Evolutionary conservation across 1,140 invertebrate species (phyloP), one percentile per base, ranked within the genome.

Genomic region (Latrodectus geometricus): DNA sequence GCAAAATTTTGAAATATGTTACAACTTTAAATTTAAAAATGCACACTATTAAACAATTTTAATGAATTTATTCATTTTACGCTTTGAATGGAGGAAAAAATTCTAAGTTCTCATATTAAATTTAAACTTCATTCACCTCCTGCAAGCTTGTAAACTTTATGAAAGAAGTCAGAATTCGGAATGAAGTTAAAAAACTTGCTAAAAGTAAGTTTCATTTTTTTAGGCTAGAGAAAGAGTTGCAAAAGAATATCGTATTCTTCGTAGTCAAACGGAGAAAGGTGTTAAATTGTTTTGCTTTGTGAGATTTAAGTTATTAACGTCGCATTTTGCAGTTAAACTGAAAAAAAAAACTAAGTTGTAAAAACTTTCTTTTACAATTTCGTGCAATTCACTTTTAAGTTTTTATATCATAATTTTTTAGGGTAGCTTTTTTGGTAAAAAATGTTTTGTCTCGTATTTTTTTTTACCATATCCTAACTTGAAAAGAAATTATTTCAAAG

Each of bases 301-400:
- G 56, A 84, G 82, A 84, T 84, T 84, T 84, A 76, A 84, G 82
- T 84, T 84, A 84, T 84, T 84, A 84, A 84, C 72, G 82, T 84
- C 73, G 73, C 17, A 56, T 54, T 76, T 68, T 76, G 61, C 52
- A 48, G 23, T 23, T 54, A 50, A 9, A 69, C 72, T 23, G 17
- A 9, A 56, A 17, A 52, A n/a, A 83, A 74, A 83, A 61, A 50
- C 54, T 35, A 21, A 84, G 82, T 84, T 84, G 82, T 84, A 84
- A 84, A 61, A 84, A 84, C 82, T 84, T 83, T 84, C 73, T 84
- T 84, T 83, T 49, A 74, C 54, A 74, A 49, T 68, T 73, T 48
- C 21, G 11, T 73, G 56, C 35, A 9, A 49, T 70, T 81, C 70
- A 15, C 9, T 17, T 81, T 35, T 15, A 17, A n/a, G 20, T 61